These are phyloP conservation scores for Tarsius wallacei DNA, from an alignment of 2,797 vertebrate genomes.

Conservation along the genomic window DNA sequence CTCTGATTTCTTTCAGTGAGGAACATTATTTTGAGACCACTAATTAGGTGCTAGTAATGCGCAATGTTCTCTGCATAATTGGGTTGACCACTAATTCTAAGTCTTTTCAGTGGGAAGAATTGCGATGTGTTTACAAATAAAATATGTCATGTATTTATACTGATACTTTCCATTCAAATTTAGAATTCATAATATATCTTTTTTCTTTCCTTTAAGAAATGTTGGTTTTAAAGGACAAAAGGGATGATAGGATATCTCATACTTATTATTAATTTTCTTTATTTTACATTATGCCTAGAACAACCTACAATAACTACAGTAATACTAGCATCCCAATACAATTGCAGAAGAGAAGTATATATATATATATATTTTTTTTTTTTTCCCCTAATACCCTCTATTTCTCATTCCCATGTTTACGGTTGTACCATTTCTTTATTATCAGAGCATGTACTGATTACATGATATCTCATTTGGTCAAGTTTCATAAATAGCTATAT, in stretches of 20 bases:
- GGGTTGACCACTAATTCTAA: neutral
- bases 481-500: too few species aligned
- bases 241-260: neutral
- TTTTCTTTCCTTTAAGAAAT: neutral
- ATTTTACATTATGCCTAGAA: neutral
- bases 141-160: neutral
- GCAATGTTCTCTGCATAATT: neutral
- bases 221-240: neutral
- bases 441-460: neutral
- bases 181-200: neutral
- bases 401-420: neutral
- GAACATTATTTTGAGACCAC: neutral
- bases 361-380: too few species aligned
- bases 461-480: neutral
- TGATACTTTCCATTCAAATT: neutral
- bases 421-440: neutral
- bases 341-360: neutral
- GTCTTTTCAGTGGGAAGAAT: neutral
- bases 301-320: neutral
- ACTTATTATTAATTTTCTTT: neutral
- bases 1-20: neutral
- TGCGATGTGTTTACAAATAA: neutral
- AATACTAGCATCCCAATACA: neutral
- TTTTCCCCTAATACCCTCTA: neutral
- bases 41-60: neutral